Evolutionary conservation across 2,797 vertebrate species (phyloP), one percentile per base, ranked within the genome.

Genomic region (Cygnus olor): DNA sequence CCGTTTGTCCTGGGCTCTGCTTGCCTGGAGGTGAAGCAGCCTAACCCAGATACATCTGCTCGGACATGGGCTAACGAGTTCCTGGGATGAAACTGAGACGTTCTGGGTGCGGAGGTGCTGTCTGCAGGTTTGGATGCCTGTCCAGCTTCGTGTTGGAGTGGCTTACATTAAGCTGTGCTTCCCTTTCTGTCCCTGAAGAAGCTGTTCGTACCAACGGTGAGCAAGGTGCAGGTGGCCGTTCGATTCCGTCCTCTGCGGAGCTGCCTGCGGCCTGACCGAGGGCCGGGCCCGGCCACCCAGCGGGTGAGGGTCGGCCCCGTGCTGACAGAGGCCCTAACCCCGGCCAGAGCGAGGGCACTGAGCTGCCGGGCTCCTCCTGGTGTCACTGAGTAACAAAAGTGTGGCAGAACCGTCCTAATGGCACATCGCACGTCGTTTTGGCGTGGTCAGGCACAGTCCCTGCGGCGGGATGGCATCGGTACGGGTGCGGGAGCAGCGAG

Each of bases 31-130:
- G 69, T 80, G 65, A 69, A 1, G 0, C 72, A 22, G 58, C 71
- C 64, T 47, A 30, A 22, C 20, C 84, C 77, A 7, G 2, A 16
- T 15, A 1, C 47, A 10, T 14, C 84, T 12, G 1, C 81, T 63
- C 15, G 1, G 19, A 2, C 2, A 25, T 0, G 3, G 28, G 44
- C 63, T 49, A 0, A 0, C 0, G 3, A 5, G 22, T 10, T 82
- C 72, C 69, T 3, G 3, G 72, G n/a, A 2, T 72, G 78, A n/a
- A 58, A 1, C 1, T 5, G 73, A 69, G 94, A 74, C n/a, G 44
- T 79, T 80, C 27, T 32, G 27, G 78, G 78, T 76, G 54, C 19
- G 19, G 68, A 77, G 71, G 70, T 65, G 32, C 34, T 0, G 4
- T 17, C 73, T 86, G 83, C 4, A 16, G 70, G 45, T 15, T 47